Evolutionary conservation across 2,797 vertebrate species (phyloP).

Genomic region (Pagetopsis macropterus): DNA sequence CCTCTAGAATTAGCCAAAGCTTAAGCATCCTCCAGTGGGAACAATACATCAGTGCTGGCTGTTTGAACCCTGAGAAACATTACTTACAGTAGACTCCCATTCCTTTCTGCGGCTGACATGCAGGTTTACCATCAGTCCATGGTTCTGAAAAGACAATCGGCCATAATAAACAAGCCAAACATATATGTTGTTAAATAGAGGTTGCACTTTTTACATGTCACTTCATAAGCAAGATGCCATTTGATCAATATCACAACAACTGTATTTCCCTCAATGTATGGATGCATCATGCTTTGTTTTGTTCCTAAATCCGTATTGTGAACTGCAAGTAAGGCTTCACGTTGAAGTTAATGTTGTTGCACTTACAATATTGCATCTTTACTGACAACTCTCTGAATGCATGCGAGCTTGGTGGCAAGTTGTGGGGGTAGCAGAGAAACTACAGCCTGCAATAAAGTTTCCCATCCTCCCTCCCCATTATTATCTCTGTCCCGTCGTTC

Average conservation of each 20-base stretch:
- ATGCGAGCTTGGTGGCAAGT: constrained; percentile 13
- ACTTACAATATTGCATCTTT: neutral
- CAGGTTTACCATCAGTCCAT: constrained; percentile 57
- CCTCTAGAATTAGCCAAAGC: neutral
- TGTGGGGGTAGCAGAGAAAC: constrained; percentile 8
- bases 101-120: neutral
- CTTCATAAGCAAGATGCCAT: neutral
- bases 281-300: neutral
- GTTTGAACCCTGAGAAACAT: neutral
- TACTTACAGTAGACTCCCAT: no score
- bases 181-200: neutral
- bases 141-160: constrained; percentile 51
- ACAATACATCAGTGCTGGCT: neutral
- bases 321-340: neutral
- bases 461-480: neutral
- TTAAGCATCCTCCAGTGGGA: neutral
- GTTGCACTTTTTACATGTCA: neutral
- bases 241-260: neutral
- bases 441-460: constrained; percentile 37
- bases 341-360: constrained; percentile 12
- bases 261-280: neutral
- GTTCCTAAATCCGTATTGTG: neutral
- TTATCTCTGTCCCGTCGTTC: neutral
- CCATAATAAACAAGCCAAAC: neutral
- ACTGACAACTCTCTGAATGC: neutral